Conservation (phyloP, 2,888 invertebrate species). For the Unio pictorum region DNA sequence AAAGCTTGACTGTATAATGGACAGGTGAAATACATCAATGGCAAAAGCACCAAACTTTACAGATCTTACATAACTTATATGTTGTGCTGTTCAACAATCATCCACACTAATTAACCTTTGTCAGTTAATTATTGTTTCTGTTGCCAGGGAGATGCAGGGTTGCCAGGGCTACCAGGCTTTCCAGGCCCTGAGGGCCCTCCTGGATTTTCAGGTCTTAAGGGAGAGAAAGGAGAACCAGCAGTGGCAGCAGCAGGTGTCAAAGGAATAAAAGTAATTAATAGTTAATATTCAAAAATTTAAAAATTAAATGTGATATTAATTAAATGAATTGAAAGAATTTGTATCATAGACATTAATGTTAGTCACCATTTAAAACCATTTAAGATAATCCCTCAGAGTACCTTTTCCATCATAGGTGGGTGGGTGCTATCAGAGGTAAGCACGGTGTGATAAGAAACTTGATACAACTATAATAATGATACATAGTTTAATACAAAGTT, state of each 20-base stretch:
- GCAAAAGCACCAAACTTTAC: no score
- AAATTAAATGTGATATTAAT: not conserved
- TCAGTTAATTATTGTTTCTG: not conserved
- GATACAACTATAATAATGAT: no score
- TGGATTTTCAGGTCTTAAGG: slow-evolving; percentile 59
- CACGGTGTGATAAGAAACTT: no score
- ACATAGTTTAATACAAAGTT: no score
- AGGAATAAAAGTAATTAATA: slow-evolving; percentile 54
- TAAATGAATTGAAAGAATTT: not conserved
- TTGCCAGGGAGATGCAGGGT: slow-evolving; percentile 61
- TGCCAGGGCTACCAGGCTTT: slow-evolving; percentile 61
- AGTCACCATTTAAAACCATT: no score
- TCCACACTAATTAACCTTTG: not conserved
- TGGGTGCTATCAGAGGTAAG: no score
- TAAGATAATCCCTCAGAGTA: no score
- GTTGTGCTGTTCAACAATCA: not conserved
- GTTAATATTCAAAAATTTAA: no score
- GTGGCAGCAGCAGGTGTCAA: slow-evolving; percentile 70
- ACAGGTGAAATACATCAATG: no score
- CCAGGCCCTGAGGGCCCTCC: slow-evolving; percentile 59
- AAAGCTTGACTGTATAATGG: no score
- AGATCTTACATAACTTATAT: no score
- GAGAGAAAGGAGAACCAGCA: slow-evolving; percentile 75
- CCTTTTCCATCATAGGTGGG: no score
- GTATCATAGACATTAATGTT: not conserved